Base-by-base conservation (phyloP, 2,113 vertebrate species). In the Entomyzon cyanotis region DNA sequence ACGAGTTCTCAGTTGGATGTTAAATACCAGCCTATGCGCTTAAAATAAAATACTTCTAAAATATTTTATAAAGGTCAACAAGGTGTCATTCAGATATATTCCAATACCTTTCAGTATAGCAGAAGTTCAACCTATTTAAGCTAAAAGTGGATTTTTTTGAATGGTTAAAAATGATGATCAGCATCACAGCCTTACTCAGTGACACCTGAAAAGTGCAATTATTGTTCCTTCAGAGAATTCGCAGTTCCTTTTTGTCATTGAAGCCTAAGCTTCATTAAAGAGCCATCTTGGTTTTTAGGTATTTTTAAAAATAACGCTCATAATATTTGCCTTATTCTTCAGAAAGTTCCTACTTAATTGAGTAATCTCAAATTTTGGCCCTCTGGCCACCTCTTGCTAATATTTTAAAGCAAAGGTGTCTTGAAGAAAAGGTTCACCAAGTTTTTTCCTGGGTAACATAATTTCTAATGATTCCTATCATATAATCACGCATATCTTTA, bases 401-500 rank as follows among this genome's bases (percentile, higher is more conserved):
- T 31, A 75, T 67, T 93, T 94, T 44, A 70, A 75, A 80, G 31
- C 17, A 92, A 94, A 84, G 59, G 90, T 4, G 12, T 63, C 44
- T 47, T 83, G 42, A 79, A 91, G 25, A 47, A 83, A 76, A 90
- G 33, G 71, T 91, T 90, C 47, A 37, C 22, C 52, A 71, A 90
- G 33, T 85, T 27, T 84, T 94, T 95, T 95, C 49, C 79, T 73
- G 49, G 28, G 41, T 47, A 93, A 89, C 58, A 31, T 73, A 86
- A 60, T 76, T 90, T n/a, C 52, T 94, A 93, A 89, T 92, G 59
- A 87, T 81, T 62, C 65, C 10, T 75, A 83, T 87, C 84, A 67
- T 47, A 80, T 76, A 95, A 92, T 81, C 71, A 80, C 15, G 8
- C 65, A 65, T 81, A 88, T 64, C 37, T 90, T 92, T 69, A 73